Evolutionary conservation across 2,797 vertebrate genomes (phyloP).

Genomic region (Chrosomus eos): DNA sequence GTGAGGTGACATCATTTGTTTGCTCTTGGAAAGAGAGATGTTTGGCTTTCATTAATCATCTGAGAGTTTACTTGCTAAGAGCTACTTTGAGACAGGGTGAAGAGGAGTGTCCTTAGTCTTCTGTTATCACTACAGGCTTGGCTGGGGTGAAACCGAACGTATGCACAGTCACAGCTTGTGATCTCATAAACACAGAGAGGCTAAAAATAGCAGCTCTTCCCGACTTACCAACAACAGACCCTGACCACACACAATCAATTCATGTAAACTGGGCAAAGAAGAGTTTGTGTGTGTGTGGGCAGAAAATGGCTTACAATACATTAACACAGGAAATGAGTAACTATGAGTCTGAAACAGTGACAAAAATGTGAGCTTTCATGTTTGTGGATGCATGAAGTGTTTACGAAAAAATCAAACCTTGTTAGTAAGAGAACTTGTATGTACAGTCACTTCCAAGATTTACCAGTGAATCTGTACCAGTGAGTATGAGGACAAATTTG

Average conservation of each 20-base stretch:
- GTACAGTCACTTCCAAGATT: neutral
- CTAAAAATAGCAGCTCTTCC: conserved; percentile 47
- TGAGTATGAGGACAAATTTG: neutral
- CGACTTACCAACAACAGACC: conserved; percentile 16
- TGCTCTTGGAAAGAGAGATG: conserved; percentile 41
- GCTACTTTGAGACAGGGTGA: conserved; percentile 34
- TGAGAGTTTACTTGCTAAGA: conserved; percentile 42
- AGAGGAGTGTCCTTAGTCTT: conserved; percentile 26
- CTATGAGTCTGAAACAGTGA: neutral
- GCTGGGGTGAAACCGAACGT: conserved; percentile 37
- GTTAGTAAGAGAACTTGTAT: neutral
- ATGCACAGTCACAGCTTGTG: conserved; percentile 46
- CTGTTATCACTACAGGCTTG: conserved; percentile 37
- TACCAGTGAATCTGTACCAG: too few species aligned
- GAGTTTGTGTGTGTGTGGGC: neutral
- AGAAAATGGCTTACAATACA: neutral
- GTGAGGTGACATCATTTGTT: conserved; percentile 59
- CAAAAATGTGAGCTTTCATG: neutral
- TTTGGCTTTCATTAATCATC: conserved; percentile 43
- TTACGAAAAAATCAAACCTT: neutral
- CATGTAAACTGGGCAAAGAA: conserved; percentile 19
- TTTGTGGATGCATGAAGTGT: neutral
- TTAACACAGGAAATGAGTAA: neutral
- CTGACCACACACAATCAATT: conserved; percentile 27
- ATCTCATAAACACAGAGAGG: conserved; percentile 45